Evolutionary conservation across 2,797 vertebrate species (phyloP).

Genomic region (Borostomias antarcticus): DNA sequence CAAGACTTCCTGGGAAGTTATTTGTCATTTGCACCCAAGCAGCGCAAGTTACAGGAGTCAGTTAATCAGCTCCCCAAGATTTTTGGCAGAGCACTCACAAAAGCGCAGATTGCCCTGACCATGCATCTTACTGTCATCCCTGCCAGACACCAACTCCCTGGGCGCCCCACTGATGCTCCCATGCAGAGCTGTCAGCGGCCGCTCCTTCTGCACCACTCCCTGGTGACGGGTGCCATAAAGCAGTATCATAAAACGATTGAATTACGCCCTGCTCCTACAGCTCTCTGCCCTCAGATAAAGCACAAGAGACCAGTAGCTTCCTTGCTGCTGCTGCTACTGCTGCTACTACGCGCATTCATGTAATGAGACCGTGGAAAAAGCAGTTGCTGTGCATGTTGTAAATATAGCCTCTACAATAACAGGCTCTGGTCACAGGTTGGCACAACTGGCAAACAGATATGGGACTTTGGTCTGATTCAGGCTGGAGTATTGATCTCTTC

Average conservation of each 20-base stretch:
- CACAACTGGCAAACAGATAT: background rate
- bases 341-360: background rate
- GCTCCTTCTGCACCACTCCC: background rate
- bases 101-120: constrained; percentile 28
- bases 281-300: background rate
- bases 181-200: constrained; percentile 7
- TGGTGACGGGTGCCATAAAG: background rate
- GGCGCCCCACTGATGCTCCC: constrained; percentile 1
- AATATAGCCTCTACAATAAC: background rate
- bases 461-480: background rate
- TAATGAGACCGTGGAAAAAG: background rate
- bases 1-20: constrained; percentile 50
- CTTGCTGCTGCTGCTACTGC: no score
- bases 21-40: constrained; percentile 51
- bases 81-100: constrained; percentile 21
- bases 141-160: constrained; percentile 7
- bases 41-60: constrained; percentile 48
- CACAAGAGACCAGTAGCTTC: background rate
- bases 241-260: background rate
- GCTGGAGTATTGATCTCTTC: constrained; percentile 6
- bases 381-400: background rate
- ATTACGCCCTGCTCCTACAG: background rate
- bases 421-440: background rate
- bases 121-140: constrained; percentile 32
- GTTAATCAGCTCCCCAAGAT: constrained; percentile 42